Base-by-base conservation (phyloP, 1,140 invertebrate genomes). In the Monochamus saltuarius region DNA sequence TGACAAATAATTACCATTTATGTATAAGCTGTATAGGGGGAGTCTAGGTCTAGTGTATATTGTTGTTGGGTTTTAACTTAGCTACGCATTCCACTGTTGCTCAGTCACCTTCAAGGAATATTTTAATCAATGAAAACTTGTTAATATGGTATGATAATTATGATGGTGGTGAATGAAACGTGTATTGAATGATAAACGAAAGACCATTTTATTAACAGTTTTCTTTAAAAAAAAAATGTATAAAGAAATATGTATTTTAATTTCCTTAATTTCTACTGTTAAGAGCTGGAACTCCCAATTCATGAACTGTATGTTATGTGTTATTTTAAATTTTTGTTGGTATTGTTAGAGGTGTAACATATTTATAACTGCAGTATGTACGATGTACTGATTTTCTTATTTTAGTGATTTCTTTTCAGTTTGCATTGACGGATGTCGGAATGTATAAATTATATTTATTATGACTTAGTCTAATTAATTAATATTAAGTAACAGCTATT, bases 1-100 rank as follows among this genome's bases (percentile, higher is more conserved):
- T 75, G 71, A 73, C 70, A 73, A 73, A 75, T 72, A 68, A 75
- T 74, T 71, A 73, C 70, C 70, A 73, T 68, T 69, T 62, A 46
- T 71, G 61, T 74, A 66, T 75, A 75, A 73, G 72, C 66, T 75
- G 71, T 74, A 75, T 72, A 72, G 66, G 64, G 62, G 73, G 70
- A 70, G 65, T 64, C 63, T 75, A 73, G 70, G 61, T 69, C 53
- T 75, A 75, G 65, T 70, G 70, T 72, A 74, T 69, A 64, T 65
- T 69, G 66, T 74, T 75, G 69, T 71, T 73, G 70, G 67, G 70
- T 72, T 73, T 73, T 65, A 49, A 63, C 51, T 52, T 66, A 56
- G 53, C 57, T 52, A 38, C 61, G 53, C 56, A 58, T 68, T 65
- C 61, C 64, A 22, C 71, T 64, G 69, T 73, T 75, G 70, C 72